Base-by-base conservation (phyloP, 2,888 invertebrate species). In the Baronia brevicornis region DNA sequence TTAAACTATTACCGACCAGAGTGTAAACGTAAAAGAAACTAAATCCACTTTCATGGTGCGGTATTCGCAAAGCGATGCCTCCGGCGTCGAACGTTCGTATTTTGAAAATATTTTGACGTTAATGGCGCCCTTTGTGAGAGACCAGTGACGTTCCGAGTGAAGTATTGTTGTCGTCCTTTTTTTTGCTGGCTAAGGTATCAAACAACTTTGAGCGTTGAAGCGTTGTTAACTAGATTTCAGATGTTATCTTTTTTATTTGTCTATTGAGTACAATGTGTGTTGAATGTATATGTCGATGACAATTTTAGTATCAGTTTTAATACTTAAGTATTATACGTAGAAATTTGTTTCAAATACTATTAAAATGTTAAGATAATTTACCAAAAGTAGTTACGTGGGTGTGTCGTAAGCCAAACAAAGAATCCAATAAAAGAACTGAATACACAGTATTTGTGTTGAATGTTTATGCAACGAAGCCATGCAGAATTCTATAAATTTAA, bases 51-150 rank as follows among this genome's bases (percentile, higher is more conserved):
- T 32, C 34, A 24, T 25, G n/a, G n/a, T n/a, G 59, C 71, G 73
- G 74, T 60, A 40, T 52, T 48, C 43, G 58, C 67, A 74, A 77
- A 77, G 70, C 51, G 35, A 43, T 45, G 56, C 67, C 69, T 63
- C 68, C 50, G 60, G 67, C 66, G 70, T 58, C 63, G 59, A 55
- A 60, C 60, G 64, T 61, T 63, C 70, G 62, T 64, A 68, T 79
- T 80, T 79, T 74, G 72, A 78, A 82, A 84, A 84, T 79, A 80
- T 84, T 82, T 79, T 80, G 80, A 82, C 80, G 58, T 78, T 80
- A 79, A 82, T 77, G 60, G 73, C 59, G 51, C 57, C 54, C 60
- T 69, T 77, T 77, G 75, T 65, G 46, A 43, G 44, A 52, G 44
- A 43, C 53, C 61, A 63, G 63, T 73, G 75, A 74, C 48, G 48